Evolutionary conservation across 2,113 vertebrate genomes (phyloP).

Genomic region (Typhlomys cinereus): DNA sequence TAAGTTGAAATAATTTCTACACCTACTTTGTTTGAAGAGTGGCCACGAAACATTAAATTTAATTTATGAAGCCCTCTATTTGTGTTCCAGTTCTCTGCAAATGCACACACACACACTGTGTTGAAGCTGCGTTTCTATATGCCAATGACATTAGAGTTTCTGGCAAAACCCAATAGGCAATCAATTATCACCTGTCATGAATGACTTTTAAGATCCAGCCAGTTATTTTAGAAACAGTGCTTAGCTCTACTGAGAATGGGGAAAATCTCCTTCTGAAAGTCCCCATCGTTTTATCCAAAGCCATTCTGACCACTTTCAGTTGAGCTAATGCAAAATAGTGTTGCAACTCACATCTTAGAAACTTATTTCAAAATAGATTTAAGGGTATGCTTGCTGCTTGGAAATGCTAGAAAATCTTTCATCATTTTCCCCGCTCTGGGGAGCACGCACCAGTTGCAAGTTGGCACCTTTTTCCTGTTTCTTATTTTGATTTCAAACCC

Average conservation of each 20-base stretch:
- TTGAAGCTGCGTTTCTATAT: constrained; percentile 66
- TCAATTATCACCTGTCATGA: constrained; percentile 81
- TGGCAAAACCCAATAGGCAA: constrained; percentile 74
- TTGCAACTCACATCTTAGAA: constrained; percentile 50
- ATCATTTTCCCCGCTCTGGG: constrained; percentile 23
- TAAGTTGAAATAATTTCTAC: constrained; percentile 78
- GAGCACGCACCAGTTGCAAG: not conserved
- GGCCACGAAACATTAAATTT: constrained; percentile 77
- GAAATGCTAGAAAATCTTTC: constrained; percentile 58
- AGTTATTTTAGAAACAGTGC: constrained; percentile 70
- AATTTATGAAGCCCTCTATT: constrained; percentile 77
- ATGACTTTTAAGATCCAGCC: constrained; percentile 76
- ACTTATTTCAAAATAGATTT: constrained; percentile 54
- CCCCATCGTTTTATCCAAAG: constrained; percentile 48
- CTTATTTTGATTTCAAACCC: constrained; percentile 54
- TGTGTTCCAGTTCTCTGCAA: constrained; percentile 73
- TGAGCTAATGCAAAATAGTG: constrained; percentile 57
- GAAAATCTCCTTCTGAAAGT: constrained; percentile 59
- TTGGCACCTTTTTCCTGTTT: not conserved
- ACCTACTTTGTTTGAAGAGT: constrained; percentile 79
- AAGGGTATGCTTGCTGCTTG: constrained; percentile 44
- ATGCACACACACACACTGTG: not conserved
- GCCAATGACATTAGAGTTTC: constrained; percentile 75
- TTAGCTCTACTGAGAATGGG: constrained; percentile 63
- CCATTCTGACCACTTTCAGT: constrained; percentile 51